A percentile compares a stretch with the other conserved stretches of the same genome.
phyloP scores from a whole-genome alignment of 2,113 vertebrate genomes.

The Odocoileus virginianus region DNA sequence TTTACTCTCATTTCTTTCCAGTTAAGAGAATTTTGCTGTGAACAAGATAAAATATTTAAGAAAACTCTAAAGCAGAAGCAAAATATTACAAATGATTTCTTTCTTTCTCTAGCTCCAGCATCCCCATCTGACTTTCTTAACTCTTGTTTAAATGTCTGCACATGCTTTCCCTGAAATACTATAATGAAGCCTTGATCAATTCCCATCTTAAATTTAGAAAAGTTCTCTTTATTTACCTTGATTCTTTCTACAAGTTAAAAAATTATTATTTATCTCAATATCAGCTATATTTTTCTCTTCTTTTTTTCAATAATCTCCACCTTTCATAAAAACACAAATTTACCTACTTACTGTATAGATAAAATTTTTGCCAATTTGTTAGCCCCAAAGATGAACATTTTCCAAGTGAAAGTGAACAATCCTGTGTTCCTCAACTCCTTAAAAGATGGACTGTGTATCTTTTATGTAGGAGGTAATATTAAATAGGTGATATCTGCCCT shows the following conservation, averaged over 20 bases:
- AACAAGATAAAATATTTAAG: neutral
- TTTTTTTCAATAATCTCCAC: neutral
- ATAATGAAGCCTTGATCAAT: neutral
- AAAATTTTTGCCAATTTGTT: neutral
- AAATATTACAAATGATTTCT: neutral
- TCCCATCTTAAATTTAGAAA: neutral
- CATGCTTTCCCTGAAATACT: neutral
- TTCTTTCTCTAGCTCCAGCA: neutral
- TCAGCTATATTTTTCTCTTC: neutral
- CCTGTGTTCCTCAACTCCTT: neutral
- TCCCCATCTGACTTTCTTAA: neutral
- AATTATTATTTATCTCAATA: neutral
- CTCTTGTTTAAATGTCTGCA: neutral
- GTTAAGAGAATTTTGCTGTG: neutral
- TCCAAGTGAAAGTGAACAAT: neutral
- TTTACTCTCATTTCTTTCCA: slow-evolving; percentile 11
- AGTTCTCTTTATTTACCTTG: neutral
- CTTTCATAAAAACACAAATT: neutral
- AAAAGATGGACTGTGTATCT: neutral
- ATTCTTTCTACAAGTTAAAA: neutral
- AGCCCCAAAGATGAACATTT: neutral
- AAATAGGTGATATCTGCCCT: neutral
- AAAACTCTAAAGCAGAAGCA: neutral
- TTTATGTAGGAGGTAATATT: neutral
- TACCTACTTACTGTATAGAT: neutral